phyloP scores from a whole-genome alignment of 2,888 invertebrate species.

The Lissocephala sabroskyi region DNA sequence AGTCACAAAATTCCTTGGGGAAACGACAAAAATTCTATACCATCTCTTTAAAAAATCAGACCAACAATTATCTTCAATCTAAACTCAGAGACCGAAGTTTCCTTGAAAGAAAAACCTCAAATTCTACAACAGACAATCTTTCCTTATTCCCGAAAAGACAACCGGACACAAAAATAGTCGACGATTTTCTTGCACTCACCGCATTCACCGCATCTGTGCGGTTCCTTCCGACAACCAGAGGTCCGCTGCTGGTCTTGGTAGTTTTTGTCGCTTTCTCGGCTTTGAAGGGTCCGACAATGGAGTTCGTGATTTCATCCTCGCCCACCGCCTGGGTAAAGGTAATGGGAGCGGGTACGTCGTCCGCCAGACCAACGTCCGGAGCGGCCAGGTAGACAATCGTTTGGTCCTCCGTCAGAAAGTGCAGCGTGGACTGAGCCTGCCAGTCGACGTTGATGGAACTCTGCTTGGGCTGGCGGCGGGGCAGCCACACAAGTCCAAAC shows the following conservation, averaged over 20 bases:
- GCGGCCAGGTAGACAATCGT: conserved; percentile 73
- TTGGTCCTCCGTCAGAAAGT: conserved; percentile 77
- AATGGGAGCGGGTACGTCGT: conserved; percentile 69
- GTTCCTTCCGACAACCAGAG: conserved; percentile 69
- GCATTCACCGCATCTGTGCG: conserved; percentile 72
- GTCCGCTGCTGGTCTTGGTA: conserved; percentile 68
- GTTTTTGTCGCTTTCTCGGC: too few relatives aligned
- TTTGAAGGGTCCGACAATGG: conserved; percentile 74
- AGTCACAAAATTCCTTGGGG: too few relatives aligned
- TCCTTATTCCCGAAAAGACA: too few relatives aligned
- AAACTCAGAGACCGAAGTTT: too few relatives aligned
- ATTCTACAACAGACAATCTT: too few relatives aligned
- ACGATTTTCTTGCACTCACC: too few relatives aligned
- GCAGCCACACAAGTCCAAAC: conserved; percentile 76
- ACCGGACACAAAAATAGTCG: too few relatives aligned
- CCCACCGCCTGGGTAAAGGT: conserved; percentile 55
- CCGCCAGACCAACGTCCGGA: conserved; percentile 71
- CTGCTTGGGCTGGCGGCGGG: conserved; percentile 73
- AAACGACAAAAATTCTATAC: too few relatives aligned
- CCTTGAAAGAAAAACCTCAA: too few relatives aligned
- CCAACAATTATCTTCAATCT: too few relatives aligned
- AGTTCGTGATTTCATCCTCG: conserved; percentile 61
- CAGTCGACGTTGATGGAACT: conserved; percentile 74
- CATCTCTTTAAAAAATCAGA: too few relatives aligned
- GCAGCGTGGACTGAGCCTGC: conserved; percentile 77